Evolutionary conservation across 2,888 invertebrate species (phyloP).

Genomic region (Acronicta psi): DNA sequence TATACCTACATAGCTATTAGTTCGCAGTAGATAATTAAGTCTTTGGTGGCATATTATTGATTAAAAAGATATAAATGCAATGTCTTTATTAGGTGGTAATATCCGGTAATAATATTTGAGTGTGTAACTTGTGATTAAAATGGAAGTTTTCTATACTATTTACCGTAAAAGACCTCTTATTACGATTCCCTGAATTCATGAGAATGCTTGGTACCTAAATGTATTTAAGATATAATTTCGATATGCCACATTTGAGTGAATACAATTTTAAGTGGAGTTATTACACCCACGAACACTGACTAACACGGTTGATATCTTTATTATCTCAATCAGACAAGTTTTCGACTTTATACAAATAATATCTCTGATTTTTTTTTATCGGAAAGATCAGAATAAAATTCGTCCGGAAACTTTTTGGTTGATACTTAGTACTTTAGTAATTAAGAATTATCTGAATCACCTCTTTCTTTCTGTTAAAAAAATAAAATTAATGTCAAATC

Average conservation of each 20-base stretch:
- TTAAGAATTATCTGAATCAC: no score
- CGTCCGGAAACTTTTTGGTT: neutral
- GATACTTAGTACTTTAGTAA: no score
- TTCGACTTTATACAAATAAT: no score
- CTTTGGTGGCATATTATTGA: neutral
- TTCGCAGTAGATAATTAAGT: neutral
- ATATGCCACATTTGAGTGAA: neutral
- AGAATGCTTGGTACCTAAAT: neutral
- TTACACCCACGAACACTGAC: no score
- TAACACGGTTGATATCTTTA: no score
- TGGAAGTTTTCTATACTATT: constrained; percentile 2
- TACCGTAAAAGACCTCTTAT: neutral
- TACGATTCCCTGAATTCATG: constrained; percentile 1
- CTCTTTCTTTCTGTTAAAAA: no score
- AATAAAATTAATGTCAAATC: no score
- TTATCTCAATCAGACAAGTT: no score
- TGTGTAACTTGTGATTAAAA: constrained; percentile 2
- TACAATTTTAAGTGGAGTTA: no score
- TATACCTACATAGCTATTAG: neutral
- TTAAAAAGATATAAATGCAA: constrained; percentile 6
- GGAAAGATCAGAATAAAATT: no score
- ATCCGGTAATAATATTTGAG: constrained; percentile 11
- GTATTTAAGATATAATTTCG: neutral
- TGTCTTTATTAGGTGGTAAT: constrained; percentile 12
- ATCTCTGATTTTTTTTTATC: no score